Conservation (phyloP, 2,797 vertebrate species). For the Ambastaia sidthimunki region DNA sequence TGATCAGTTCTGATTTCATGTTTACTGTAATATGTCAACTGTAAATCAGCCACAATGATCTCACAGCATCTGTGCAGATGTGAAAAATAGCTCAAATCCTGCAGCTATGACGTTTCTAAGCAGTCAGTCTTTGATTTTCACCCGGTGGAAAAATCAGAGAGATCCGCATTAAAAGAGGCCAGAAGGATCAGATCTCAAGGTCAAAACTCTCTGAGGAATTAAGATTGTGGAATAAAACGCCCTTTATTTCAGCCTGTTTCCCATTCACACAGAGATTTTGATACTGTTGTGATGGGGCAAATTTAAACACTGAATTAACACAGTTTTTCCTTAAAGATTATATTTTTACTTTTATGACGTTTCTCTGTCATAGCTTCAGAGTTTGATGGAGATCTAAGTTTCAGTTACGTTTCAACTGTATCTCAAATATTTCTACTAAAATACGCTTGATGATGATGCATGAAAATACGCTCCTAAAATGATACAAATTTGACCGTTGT, state of each 20-base stretch:
- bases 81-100: background rate
- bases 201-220: background rate
- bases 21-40: too few species aligned
- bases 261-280: constrained; percentile 7
- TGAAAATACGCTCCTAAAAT: too few species aligned
- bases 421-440: too few species aligned
- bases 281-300: constrained; percentile 34
- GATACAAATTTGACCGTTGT: background rate
- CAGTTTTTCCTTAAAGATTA: constrained; percentile 1
- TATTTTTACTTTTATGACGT: too few species aligned
- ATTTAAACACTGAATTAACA: constrained; percentile 35
- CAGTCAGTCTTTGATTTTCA: background rate
- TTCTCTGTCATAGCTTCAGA: too few species aligned
- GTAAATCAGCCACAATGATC: too few species aligned
- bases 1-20: too few species aligned
- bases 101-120: background rate
- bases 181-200: background rate
- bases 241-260: constrained; percentile 15
- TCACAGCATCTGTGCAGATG: background rate
- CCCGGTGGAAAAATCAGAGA: background rate
- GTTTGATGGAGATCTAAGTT: too few species aligned
- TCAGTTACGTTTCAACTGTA: too few species aligned
- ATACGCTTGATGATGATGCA: too few species aligned
- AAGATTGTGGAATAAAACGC: background rate
- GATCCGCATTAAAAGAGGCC: background rate